A percentile compares a stretch with the other conserved stretches of the same genome.
Conservation (phyloP, 2,888 invertebrate species). For the Himalopsyche japonica region DNA sequence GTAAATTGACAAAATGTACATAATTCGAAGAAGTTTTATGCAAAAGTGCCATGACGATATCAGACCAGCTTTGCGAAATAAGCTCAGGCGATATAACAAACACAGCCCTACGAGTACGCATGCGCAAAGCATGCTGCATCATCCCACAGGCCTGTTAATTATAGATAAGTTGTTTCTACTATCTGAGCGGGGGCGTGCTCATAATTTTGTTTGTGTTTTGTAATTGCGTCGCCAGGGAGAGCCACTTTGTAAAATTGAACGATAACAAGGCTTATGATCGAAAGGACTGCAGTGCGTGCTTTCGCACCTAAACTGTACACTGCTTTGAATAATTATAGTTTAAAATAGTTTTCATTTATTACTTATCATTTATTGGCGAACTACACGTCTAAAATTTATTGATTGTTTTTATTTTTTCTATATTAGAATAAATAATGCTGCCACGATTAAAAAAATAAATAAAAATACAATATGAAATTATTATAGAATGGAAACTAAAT, state of each 20-base stretch:
- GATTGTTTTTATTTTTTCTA: not conserved
- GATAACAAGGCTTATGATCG: not conserved
- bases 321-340: not conserved
- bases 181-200: not conserved
- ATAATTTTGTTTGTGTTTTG: slow-evolving; percentile 26
- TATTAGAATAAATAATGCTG: not conserved
- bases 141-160: not conserved
- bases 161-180: not conserved
- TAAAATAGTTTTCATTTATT: not conserved
- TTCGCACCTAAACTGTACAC: not conserved
- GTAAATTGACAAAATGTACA: not conserved
- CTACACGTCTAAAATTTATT: not conserved
- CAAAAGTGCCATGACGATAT: too few species aligned
- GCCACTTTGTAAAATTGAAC: not conserved
- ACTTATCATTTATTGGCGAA: not conserved
- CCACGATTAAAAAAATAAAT: not conserved
- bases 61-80: not conserved
- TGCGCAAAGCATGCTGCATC: not conserved
- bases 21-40: not conserved
- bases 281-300: not conserved
- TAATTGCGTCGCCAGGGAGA: slow-evolving; percentile 3
- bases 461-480: too few species aligned
- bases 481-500: too few species aligned
- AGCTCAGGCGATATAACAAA: not conserved
- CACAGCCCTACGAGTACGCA: not conserved